Conservation (phyloP, 1,140 invertebrate species). For the Chionoecetes opilio region DNA sequence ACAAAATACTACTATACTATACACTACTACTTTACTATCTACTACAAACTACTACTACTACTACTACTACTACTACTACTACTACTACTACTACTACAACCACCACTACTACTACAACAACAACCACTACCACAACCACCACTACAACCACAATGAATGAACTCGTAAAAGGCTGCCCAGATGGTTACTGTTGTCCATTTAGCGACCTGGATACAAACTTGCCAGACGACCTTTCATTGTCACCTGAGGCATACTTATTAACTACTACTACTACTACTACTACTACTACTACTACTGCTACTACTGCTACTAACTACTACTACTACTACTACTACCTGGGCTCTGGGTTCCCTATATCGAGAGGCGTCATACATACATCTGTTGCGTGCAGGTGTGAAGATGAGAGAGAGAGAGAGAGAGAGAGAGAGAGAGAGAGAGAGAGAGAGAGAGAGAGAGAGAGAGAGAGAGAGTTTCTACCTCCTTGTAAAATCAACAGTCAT, state of each 20-base stretch:
- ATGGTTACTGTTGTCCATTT: background rate
- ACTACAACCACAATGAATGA: background rate
- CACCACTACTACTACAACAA: background rate
- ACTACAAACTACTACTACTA: too few species aligned
- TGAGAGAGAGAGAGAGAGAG: too few species aligned
- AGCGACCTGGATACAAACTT: background rate
- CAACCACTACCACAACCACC: background rate
- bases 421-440: too few species aligned
- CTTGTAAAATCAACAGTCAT: too few species aligned
- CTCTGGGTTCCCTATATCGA: background rate
- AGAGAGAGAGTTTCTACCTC: too few species aligned
- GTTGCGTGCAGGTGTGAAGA: background rate
- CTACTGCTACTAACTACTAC: background rate
- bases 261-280: conserved; percentile 29
- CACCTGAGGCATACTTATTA: background rate
- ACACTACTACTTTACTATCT: too few species aligned
- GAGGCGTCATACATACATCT: background rate
- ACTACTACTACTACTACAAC: conserved; percentile 14
- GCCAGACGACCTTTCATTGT: background rate
- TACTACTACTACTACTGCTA: conserved; percentile 30
- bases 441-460: too few species aligned
- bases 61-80: background rate
- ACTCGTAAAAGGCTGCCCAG: background rate
- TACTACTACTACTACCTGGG: too few species aligned
- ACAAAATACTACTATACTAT: too few species aligned